Evolutionary conservation across 2,888 invertebrate genomes (phyloP).

Genomic region (Eristalis pertinax): DNA sequence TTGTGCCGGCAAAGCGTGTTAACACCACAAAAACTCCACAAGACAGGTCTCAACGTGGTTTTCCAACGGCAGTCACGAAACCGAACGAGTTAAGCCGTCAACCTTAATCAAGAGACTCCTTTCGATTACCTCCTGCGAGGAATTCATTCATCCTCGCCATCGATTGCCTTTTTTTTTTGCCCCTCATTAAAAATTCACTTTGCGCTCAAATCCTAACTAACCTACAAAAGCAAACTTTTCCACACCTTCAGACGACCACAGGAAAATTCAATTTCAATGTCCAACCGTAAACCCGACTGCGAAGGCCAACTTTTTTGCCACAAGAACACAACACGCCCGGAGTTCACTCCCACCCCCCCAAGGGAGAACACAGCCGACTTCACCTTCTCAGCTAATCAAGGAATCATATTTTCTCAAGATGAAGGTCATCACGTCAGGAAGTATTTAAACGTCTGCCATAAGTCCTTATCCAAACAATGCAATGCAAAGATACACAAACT

Average conservation of each 20-base stretch:
- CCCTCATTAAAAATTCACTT: not conserved
- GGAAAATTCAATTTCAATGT: constrained; percentile 39
- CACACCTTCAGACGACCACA: constrained; percentile 22
- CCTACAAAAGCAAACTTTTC: not conserved
- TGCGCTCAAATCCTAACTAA: not conserved
- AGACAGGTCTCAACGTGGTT: not conserved
- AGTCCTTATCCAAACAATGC: constrained; percentile 18
- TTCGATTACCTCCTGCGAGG: not conserved
- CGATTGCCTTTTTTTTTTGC: not conserved
- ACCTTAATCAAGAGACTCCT: constrained; percentile 1
- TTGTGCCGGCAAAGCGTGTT: not conserved
- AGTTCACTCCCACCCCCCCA: too few relatives aligned
- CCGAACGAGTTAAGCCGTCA: constrained; percentile 1
- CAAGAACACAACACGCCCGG: not conserved
- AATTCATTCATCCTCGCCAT: not conserved
- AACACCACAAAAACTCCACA: not conserved
- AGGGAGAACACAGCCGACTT: not conserved
- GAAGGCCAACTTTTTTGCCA: constrained; percentile 22
- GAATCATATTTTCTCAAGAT: constrained; percentile 58
- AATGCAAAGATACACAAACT: constrained; percentile 18
- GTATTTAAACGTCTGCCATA: constrained; percentile 47
- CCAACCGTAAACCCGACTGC: constrained; percentile 12
- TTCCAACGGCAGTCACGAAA: not conserved
- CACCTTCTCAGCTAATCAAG: constrained; percentile 49
- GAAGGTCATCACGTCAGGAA: constrained; percentile 55